These are phyloP conservation scores for Pyxicephalus adspersus DNA, from an alignment of 2,113 vertebrate species.

Conservation along the genomic window DNA sequence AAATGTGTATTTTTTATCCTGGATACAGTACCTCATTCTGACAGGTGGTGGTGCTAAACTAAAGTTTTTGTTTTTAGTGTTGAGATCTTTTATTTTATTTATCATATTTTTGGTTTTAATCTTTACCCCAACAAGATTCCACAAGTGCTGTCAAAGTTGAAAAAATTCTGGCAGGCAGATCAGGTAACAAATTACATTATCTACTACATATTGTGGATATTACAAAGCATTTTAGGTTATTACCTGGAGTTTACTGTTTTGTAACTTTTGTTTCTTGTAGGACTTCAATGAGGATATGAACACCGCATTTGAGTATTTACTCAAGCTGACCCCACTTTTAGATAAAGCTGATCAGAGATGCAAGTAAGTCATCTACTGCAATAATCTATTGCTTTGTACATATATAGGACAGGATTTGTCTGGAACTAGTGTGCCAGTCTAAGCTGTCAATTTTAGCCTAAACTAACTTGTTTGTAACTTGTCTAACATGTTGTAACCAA, in stretches of 20 bases:
- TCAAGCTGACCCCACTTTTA: slow-evolving; percentile 92
- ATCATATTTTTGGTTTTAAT: slow-evolving; percentile 30
- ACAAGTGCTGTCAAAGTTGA: slow-evolving; percentile 91
- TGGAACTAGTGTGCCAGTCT: too few species aligned
- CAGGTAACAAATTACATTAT: slow-evolving; percentile 69
- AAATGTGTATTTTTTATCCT: too few species aligned
- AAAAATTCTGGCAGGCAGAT: slow-evolving; percentile 90
- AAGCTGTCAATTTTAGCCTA: too few species aligned
- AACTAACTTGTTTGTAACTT: too few species aligned
- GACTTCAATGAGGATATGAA: slow-evolving; percentile 95
- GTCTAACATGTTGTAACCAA: too few species aligned
- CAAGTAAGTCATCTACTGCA: slow-evolving; percentile 79
- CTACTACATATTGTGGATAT: rapidly evolving
- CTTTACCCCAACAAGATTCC: slow-evolving; percentile 88
- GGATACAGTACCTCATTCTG: too few species aligned
- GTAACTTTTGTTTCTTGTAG: slow-evolving; percentile 63
- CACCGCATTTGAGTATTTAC: slow-evolving; percentile 88
- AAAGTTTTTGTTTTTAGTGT: too few species aligned
- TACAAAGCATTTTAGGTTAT: background rate
- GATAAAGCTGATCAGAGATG: slow-evolving; percentile 97
- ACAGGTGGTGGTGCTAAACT: too few species aligned
- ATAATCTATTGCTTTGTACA: background rate
- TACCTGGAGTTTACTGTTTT: background rate
- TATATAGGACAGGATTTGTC: too few species aligned
- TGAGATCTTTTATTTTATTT: background rate